phyloP scores from a whole-genome alignment of 2,888 invertebrate genomes.

The Campoletis raptor region DNA sequence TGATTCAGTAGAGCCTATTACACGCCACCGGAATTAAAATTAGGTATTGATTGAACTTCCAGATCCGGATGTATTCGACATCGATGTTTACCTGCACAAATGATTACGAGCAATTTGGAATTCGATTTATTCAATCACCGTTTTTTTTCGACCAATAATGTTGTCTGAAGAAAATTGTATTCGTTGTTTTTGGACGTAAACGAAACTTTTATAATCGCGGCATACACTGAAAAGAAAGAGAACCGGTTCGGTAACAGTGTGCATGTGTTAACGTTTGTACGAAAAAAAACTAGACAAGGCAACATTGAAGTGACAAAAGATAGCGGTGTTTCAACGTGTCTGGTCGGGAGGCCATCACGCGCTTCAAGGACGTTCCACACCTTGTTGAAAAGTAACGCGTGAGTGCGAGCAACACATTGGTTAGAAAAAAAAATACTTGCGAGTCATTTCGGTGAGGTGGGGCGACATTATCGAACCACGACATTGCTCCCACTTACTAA shows the following conservation, averaged over 20 bases:
- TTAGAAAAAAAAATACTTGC: constrained; percentile 46
- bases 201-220: not conserved
- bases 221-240: not conserved
- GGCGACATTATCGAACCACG: constrained; percentile 34
- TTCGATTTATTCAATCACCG: not conserved
- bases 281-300: not conserved
- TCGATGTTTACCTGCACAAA: not conserved
- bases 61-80: not conserved
- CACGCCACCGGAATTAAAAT: not conserved
- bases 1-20: not conserved
- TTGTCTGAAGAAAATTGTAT: not conserved
- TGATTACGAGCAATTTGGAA: not conserved
- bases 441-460: constrained; percentile 13
- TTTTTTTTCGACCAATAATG: not conserved
- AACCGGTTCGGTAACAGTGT: constrained; percentile 20
- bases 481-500: constrained; percentile 23
- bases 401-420: constrained; percentile 18
- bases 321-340: constrained; percentile 11
- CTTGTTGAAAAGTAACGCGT: constrained; percentile 21
- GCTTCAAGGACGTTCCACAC: constrained; percentile 53
- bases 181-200: not conserved
- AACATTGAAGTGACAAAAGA: constrained; percentile 33
- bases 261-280: not conserved
- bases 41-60: not conserved
- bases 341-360: constrained; percentile 27